These are phyloP conservation scores for Trichoplax adhaerens DNA, from an alignment of 37 sponge, comb jelly and placozoan species.

Conservation along the genomic window DNA sequence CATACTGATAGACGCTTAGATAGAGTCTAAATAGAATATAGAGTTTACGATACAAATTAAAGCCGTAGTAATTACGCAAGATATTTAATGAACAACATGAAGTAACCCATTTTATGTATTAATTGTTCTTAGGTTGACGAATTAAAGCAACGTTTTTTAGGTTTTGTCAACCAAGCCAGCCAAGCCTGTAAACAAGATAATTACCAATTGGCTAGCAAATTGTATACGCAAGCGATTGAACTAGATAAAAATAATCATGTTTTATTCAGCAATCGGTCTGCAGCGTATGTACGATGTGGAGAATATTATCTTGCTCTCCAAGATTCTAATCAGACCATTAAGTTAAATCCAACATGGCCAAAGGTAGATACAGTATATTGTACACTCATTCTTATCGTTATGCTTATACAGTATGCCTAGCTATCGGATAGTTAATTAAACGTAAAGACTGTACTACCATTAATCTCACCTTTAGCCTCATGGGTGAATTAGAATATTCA, in stretches of 20 bases:
- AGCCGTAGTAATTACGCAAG: too few relatives aligned
- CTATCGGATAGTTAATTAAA: too few relatives aligned
- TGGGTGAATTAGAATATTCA: too few relatives aligned
- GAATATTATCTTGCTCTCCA: slow-evolving; percentile 55
- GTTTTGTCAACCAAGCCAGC: neutral
- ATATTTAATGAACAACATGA: too few relatives aligned
- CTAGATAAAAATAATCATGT: slow-evolving; percentile 62
- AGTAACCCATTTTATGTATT: too few relatives aligned
- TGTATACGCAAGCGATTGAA: slow-evolving; percentile 67
- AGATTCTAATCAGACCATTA: slow-evolving; percentile 73
- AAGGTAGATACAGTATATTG: neutral
- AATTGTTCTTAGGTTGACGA: too few relatives aligned
- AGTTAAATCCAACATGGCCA: slow-evolving; percentile 64
- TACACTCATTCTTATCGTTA: neutral
- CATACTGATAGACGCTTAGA: too few relatives aligned
- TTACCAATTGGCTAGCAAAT: slow-evolving; percentile 55
- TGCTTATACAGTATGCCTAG: neutral
- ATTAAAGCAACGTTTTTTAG: too few relatives aligned
- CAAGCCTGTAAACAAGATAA: slow-evolving; percentile 42
- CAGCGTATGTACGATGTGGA: slow-evolving; percentile 60
- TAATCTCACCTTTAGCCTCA: too few relatives aligned
- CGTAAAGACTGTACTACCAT: too few relatives aligned
- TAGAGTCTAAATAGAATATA: too few relatives aligned
- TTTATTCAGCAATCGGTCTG: slow-evolving; percentile 81
- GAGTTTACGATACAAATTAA: too few relatives aligned